Base-by-base conservation (phyloP, 2,113 vertebrate genomes). In the Toxostoma redivivum region DNA sequence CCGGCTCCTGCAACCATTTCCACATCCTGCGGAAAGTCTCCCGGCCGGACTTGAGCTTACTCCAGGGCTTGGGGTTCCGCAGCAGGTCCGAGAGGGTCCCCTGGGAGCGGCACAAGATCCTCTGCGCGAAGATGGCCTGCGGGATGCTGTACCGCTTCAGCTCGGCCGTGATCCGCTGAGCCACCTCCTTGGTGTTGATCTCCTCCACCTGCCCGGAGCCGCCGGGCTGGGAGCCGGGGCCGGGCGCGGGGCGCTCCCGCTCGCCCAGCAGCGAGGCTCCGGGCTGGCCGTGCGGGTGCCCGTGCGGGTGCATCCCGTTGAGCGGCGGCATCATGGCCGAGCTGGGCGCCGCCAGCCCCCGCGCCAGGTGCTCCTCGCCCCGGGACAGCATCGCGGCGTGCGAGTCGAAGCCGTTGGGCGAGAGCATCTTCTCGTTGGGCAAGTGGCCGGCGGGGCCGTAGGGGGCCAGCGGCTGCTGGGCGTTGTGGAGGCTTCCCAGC, bases 21-120 rank as follows among this genome's bases (percentile, higher is more conserved):
- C 99, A 99, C 99, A 99, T 99, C 98, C 99, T 98, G 86, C 99
- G 98, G 98, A 99, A 99, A 86, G 99, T 99, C 98, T 99, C 99
- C 31, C 99, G 98, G 83, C 99, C 99, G 6, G 99, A 99, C 97
- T 99, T 99, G 97, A 99, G 99, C 97, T 99, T 99, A 98, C 99
- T 99, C 99, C 99, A 99, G 71, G 99, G 99, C 97, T 99, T 99
- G 97, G 99, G 99, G 96, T 99, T 99, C 93, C 99, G 97, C 97
- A 99, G 98, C 96, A 99, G 99, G 97, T 99, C 99, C 65, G 99
- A 99, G 81, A 99, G 98, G 50, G 99, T 99, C 94, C 99, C 99
- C 97, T 99, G 99, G 57, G 99, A 99, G 89, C 99, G 98, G 98
- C 99, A 99, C 98, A 99, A 98, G 98, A 99, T 99, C 97, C 99